Conservation (phyloP, 2,113 vertebrate genomes). For the Syngnathus typhle region DNA sequence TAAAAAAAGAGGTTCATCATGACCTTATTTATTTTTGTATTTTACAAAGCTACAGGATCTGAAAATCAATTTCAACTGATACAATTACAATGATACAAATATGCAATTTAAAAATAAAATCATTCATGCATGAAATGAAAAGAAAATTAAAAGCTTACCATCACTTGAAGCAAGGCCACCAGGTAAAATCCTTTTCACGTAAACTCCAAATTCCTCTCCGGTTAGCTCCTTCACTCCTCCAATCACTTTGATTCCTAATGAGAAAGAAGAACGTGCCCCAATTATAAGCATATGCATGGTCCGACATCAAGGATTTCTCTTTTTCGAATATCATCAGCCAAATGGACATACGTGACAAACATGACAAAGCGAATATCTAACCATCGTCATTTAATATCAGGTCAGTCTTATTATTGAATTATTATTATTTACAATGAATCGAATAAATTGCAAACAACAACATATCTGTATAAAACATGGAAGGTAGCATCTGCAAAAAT, state of each 20-base stretch:
- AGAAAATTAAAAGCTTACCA: slow-evolving; percentile 58
- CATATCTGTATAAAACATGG: too few species aligned
- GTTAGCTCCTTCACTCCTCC: slow-evolving; percentile 83
- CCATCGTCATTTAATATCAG: too few species aligned
- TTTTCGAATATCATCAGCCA: background rate
- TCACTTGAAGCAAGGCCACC: slow-evolving; percentile 81
- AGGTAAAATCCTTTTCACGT: slow-evolving; percentile 85
- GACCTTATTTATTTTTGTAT: background rate
- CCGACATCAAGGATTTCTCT: background rate
- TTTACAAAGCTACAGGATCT: background rate
- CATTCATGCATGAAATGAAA: background rate
- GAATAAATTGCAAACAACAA: too few species aligned
- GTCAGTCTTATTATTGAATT: too few species aligned
- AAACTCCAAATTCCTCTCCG: slow-evolving; percentile 85
- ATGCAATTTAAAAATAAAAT: background rate
- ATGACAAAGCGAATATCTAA: too few species aligned
- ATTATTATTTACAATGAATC: too few species aligned
- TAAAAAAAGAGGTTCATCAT: too few species aligned
- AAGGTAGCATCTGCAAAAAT: too few species aligned
- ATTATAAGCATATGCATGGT: background rate
- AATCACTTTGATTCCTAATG: slow-evolving; percentile 84
- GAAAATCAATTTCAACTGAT: background rate
- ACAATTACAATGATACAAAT: too few species aligned
- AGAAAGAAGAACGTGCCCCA: background rate
- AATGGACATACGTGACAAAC: background rate